Evolutionary conservation across 2,797 vertebrate genomes (phyloP), one percentile per base, ranked within the genome.

Genomic region (Labeo calbasu): DNA sequence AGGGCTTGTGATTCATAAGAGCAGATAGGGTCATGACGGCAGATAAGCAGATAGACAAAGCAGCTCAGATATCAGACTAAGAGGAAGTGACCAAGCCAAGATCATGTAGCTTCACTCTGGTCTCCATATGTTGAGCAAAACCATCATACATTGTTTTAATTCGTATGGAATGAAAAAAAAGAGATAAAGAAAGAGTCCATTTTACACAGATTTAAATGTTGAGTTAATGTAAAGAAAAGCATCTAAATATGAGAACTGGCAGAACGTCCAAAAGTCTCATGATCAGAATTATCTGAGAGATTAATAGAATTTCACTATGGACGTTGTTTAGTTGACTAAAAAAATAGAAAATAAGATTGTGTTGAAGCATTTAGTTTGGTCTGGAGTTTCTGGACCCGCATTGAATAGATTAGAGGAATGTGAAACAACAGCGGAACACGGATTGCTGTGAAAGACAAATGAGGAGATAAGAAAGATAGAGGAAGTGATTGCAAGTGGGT

Each of bases 11-110:
- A 19, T 28, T 79, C 36, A n/a, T 36, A 40, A 57, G 23, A 28
- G 55, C 53, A 65, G 23, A 87, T 73, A 76, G 57, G 70, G 15
- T 40, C 61, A 65, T 77, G 36, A 77, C 51, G 48, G 61, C 23
- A 69, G 50, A 77, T 70, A 80, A 50, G 43, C 17, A 50, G 17
- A 66, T 50, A 28, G 25, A 66, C 25, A 50, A 57, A 48, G 32
- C 57, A n/a, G 61, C 48, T 43, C 10, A 13, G 72, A 66, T 73
- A 15, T 46, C 36, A 43, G 40, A 25, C 7, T 68, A 19, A 23
- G 28, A 17, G 50, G 32, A 81, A 79, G 51, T 55, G 21, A 70
- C 50, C 25, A 43, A 70, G 28, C n/a, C 55, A 69, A 46, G 46
- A 75, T 43, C 15, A 21, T 63, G 63, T 61, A 23, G 55, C 40